phyloP scores from a whole-genome alignment of 2,888 invertebrate species.

The Epicampocera succincta region DNA sequence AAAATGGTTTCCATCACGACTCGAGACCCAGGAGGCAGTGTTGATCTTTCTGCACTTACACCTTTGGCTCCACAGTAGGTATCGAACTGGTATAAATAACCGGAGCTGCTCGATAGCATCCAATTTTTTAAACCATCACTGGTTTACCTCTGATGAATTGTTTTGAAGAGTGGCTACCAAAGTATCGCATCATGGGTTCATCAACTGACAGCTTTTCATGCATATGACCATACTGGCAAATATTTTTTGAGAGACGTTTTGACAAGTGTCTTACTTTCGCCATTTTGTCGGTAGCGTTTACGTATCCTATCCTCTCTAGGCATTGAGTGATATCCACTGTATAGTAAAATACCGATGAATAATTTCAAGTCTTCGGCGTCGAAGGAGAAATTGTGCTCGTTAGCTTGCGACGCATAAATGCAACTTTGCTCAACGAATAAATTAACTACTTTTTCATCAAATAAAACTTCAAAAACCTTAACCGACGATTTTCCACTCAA shows the following conservation, averaged over 20 bases:
- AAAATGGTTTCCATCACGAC: slow-evolving; percentile 59
- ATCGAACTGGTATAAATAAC: slow-evolving; percentile 8
- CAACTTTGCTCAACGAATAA: slow-evolving; percentile 20
- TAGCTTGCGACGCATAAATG: slow-evolving; percentile 19
- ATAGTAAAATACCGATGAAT: slow-evolving; percentile 52
- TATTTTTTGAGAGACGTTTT: neutral
- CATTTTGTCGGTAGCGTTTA: slow-evolving; percentile 53
- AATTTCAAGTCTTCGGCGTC: slow-evolving; percentile 37
- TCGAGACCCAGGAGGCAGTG: slow-evolving; percentile 27
- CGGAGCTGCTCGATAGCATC: slow-evolving; percentile 11
- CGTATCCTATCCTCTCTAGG: slow-evolving; percentile 54
- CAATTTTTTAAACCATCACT: slow-evolving; percentile 7
- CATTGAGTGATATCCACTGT: slow-evolving; percentile 56
- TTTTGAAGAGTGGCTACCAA: slow-evolving; percentile 10
- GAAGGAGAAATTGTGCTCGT: slow-evolving; percentile 30
- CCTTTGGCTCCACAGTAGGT: neutral
- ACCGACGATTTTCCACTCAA: slow-evolving; percentile 7
- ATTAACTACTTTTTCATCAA: slow-evolving; percentile 23
- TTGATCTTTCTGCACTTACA: too few relatives aligned
- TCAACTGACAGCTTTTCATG: neutral
- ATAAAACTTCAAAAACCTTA: slow-evolving; percentile 22
- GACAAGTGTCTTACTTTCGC: neutral
- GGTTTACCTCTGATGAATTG: neutral
- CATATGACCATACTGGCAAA: slow-evolving; percentile 1
- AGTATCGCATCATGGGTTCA: slow-evolving; percentile 7